Percentiles rank a stretch among this genome's conserved stretches.
Conservation (phyloP, 2,888 invertebrate species). For the Bedellia somnulentella region DNA sequence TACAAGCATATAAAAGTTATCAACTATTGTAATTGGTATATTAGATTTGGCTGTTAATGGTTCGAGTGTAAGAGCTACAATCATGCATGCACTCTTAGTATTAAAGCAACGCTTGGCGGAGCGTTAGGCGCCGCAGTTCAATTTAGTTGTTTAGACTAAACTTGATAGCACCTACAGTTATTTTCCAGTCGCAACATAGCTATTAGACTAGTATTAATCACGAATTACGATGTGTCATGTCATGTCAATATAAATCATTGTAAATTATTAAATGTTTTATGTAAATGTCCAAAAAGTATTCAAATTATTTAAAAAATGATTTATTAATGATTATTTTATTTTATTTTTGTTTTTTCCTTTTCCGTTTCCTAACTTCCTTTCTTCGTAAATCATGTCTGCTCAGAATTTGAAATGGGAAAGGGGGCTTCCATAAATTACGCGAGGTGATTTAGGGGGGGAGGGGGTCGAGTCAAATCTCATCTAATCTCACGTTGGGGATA, state of each 20-base stretch:
- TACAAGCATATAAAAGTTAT: too few species aligned
- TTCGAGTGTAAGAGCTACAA: too few species aligned
- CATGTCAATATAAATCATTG: constrained; percentile 61
- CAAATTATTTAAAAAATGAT: constrained; percentile 58
- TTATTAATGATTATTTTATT: constrained; percentile 39
- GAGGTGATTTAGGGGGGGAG: too few species aligned
- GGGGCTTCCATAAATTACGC: too few species aligned
- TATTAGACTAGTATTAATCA: constrained; percentile 53
- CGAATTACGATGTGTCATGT: constrained; percentile 54
- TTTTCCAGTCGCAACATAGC: constrained; percentile 54
- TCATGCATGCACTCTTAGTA: constrained; percentile 59
- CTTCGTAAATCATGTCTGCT: too few species aligned
- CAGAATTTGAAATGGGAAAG: too few species aligned
- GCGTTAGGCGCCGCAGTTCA: constrained; percentile 40
- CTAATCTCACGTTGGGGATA: too few species aligned
- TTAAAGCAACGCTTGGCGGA: constrained; percentile 40
- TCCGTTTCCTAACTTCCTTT: constrained; percentile 14
- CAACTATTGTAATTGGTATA: too few species aligned
- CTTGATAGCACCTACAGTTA: constrained; percentile 54
- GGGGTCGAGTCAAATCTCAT: too few species aligned
- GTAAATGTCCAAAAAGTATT: constrained; percentile 63
- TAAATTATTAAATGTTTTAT: constrained; percentile 63
- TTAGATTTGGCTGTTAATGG: too few species aligned
- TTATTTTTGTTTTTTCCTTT: constrained; percentile 45
- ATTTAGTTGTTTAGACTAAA: constrained; percentile 51